Base-by-base conservation (phyloP, 2,888 invertebrate genomes). In the Andrena dorsata region DNA sequence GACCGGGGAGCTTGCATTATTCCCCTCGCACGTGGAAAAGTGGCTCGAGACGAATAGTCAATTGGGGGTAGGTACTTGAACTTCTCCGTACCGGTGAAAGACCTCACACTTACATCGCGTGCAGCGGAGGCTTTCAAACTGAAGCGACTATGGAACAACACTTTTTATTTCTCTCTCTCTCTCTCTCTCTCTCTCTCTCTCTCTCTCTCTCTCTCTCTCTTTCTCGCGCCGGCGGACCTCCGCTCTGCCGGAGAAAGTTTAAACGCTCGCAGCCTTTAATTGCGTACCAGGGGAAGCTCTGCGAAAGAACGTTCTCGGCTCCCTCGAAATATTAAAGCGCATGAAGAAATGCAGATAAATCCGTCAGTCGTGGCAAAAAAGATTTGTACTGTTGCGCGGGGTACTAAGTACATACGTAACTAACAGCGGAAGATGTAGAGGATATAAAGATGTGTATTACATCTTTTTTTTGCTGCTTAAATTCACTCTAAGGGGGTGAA, bases 191-290 rank as follows among this genome's bases (percentile, higher is more conserved):
- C 64, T 74, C 60, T 65, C 66, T 56, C 66, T 78, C 35, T 65
- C 63, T 30, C 72, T 77, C 41, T 28, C 28, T 30, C 30, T 7
- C 30, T 30, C 72, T 72, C 53, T 70, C 68, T 32, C 64, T 74
- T 63, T 65, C 66, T 56, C 66, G 35, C 49, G 70, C 53, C 32
- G 32, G 32, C 32, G 66, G 61, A 53, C 56, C 76, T 64, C 28
- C 63, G 69, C 74, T 74, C 56, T 53, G 26, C 20, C 66, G 51
- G 53, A 82, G 83, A 60, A 82, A 82, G 73, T 83, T 82, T 70
- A 73, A 77, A 65, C 63, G 77, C 65, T 63, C 74, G 41, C 66
- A 81, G 65, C 26, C 66, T 70, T 83, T 77, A 82, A 82, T 83
- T 70, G 61, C 73, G 20, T 49, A 49, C 35, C 35, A 51, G 5